Evolutionary conservation across 1,140 invertebrate species (phyloP).

Genomic region (Bilobella aurantiaca): DNA sequence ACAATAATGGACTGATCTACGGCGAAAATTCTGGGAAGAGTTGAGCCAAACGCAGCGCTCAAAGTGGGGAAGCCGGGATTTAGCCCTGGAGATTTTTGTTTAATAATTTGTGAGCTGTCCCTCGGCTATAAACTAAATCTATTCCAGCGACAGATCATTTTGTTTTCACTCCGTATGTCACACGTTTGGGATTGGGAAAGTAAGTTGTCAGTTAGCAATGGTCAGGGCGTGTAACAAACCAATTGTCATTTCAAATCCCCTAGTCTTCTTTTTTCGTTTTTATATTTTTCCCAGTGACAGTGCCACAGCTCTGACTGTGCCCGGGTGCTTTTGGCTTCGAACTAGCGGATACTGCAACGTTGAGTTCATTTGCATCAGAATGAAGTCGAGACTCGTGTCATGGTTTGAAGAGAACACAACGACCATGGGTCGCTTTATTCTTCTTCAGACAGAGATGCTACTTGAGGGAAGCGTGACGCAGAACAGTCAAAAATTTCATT

Average conservation of each 20-base stretch:
- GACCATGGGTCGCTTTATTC: not conserved
- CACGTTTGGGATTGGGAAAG: not conserved
- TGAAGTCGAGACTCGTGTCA: not conserved
- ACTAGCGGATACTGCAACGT: not conserved
- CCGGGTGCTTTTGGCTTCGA: no score
- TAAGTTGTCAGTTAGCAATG: not conserved
- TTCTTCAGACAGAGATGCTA: not conserved
- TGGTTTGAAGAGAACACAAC: not conserved
- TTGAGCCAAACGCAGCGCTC: no score
- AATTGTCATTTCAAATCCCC: not conserved
- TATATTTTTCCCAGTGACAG: not conserved
- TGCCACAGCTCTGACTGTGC: not conserved
- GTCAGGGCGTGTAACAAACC: not conserved
- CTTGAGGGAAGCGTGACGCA: not conserved
- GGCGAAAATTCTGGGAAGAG: no score
- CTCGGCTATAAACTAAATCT: not conserved
- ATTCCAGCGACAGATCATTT: not conserved
- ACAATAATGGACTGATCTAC: not conserved
- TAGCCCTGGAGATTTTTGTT: not conserved
- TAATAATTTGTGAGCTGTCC: not conserved
- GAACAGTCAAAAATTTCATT: constrained; percentile 1
- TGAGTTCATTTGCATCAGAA: constrained; percentile 3
- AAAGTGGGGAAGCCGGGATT: no score
- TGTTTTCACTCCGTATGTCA: not conserved
- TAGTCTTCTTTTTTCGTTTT: not conserved